Evolutionary conservation across 2,888 invertebrate species (phyloP).

Genomic region (Hoplodrina ambigua): DNA sequence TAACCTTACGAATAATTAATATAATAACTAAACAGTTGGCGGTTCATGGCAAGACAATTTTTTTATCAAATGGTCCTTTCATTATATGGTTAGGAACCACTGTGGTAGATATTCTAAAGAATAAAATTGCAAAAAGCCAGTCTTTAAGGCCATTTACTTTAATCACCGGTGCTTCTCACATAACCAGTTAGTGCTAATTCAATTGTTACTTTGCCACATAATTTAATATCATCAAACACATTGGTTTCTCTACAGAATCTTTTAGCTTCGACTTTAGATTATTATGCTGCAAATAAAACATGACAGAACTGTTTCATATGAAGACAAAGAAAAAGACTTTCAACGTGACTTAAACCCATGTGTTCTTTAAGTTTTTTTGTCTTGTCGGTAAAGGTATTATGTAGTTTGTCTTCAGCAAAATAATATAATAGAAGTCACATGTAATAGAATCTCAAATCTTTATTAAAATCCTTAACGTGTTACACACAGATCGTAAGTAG

Average conservation of each 20-base stretch:
- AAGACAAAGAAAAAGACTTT: slow-evolving; percentile 19
- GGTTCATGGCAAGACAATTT: too few relatives aligned
- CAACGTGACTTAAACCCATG: neutral
- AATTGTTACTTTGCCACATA: slow-evolving; percentile 6
- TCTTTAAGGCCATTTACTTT: neutral
- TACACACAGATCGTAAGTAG: too few relatives aligned
- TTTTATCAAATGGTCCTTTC: too few relatives aligned
- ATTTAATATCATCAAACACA: neutral
- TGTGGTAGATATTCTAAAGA: neutral
- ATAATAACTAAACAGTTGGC: too few relatives aligned
- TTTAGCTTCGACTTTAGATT: neutral
- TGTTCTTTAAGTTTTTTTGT: too few relatives aligned
- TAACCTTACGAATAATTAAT: too few relatives aligned
- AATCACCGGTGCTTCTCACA: neutral
- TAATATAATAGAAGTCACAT: too few relatives aligned
- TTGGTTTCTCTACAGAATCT: neutral
- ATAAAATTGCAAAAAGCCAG: neutral
- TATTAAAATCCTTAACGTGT: too few relatives aligned
- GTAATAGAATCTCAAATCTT: too few relatives aligned
- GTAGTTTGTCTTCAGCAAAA: too few relatives aligned
- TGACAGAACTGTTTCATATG: neutral
- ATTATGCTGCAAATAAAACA: neutral
- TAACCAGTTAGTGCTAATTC: slow-evolving; percentile 7
- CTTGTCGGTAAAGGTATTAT: neutral
- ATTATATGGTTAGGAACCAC: too few relatives aligned